Evolutionary conservation across 2,888 invertebrate species (phyloP).

Genomic region (Heteromyza rotundicornis): DNA sequence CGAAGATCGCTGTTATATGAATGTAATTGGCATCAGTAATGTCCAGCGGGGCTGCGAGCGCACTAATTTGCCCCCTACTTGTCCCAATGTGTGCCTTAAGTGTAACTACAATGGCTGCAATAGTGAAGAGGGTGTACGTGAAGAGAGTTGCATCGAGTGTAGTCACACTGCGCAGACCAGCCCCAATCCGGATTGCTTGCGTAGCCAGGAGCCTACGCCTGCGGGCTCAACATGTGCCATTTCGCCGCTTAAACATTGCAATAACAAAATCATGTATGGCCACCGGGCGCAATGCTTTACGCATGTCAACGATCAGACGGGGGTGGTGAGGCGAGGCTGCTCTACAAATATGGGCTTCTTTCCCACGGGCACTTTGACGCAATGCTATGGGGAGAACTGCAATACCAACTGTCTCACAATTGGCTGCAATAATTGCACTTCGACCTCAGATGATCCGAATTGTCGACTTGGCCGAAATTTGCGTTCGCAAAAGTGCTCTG

Average conservation of each 20-base stretch:
- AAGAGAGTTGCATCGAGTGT: conserved; percentile 44
- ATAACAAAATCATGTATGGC: conserved; percentile 49
- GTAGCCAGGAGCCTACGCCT: conserved; percentile 33
- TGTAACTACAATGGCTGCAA: conserved; percentile 55
- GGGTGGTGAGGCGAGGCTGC: conserved; percentile 50
- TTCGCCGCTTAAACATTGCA: conserved; percentile 36
- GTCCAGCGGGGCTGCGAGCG: conserved; percentile 50
- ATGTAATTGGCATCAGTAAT: conserved; percentile 42
- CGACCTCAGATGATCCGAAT: conserved; percentile 29
- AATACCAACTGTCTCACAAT: conserved; percentile 47
- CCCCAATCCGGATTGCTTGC: conserved; percentile 41
- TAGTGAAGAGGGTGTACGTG: conserved; percentile 40
- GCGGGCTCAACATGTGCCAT: conserved; percentile 32
- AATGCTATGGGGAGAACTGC: conserved; percentile 51
- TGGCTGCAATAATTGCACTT: conserved; percentile 48
- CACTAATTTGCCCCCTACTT: conserved; percentile 39
- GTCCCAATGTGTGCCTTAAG: conserved; percentile 49
- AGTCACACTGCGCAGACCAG: conserved; percentile 30
- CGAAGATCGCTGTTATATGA: conserved; percentile 51
- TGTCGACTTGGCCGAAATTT: conserved; percentile 41
- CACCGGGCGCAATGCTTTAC: conserved; percentile 49
- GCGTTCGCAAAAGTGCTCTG: conserved; percentile 35
- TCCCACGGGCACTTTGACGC: conserved; percentile 43
- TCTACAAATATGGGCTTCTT: conserved; percentile 50
- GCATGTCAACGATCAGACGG: conserved; percentile 44